Percentiles rank a stretch among this genome's conserved stretches.
Conservation (phyloP, 1,140 invertebrate genomes). For the Leptinotarsa texana region DNA sequence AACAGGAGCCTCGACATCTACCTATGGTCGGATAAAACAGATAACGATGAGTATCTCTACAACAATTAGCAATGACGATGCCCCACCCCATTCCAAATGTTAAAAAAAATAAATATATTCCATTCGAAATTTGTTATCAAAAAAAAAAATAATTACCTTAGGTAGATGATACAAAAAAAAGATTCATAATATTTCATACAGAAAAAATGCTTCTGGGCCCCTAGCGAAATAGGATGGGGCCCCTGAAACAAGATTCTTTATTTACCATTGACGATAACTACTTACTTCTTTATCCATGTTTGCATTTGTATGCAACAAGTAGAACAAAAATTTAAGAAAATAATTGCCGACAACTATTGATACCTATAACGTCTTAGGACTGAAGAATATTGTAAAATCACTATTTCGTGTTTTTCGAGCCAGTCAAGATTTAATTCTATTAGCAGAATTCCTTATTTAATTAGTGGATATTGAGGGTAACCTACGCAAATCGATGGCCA, state of each 20-base stretch:
- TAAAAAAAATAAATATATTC: no score
- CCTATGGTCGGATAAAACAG: constrained; percentile 25
- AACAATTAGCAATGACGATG: background rate
- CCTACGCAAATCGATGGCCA: constrained; percentile 11
- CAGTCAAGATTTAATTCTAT: constrained; percentile 18
- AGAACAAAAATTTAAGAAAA: no score
- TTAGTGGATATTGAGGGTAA: background rate
- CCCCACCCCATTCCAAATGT: no score
- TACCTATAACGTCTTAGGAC: constrained; percentile 17
- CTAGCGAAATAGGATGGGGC: no score
- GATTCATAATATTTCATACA: no score
- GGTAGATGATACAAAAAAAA: no score
- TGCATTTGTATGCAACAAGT: background rate
- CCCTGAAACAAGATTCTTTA: no score
- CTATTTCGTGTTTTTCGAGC: background rate
- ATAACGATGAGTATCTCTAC: constrained; percentile 3
- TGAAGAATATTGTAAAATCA: background rate
- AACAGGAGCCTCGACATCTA: constrained; percentile 38
- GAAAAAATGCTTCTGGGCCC: no score
- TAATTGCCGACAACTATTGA: no score
- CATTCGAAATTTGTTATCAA: no score
- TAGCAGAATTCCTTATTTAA: constrained; percentile 13
- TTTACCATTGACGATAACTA: background rate
- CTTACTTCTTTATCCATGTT: constrained; percentile 26
- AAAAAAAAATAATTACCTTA: no score